phyloP scores from a whole-genome alignment of 2,888 invertebrate species.

The Zaprionus lineosus region DNA sequence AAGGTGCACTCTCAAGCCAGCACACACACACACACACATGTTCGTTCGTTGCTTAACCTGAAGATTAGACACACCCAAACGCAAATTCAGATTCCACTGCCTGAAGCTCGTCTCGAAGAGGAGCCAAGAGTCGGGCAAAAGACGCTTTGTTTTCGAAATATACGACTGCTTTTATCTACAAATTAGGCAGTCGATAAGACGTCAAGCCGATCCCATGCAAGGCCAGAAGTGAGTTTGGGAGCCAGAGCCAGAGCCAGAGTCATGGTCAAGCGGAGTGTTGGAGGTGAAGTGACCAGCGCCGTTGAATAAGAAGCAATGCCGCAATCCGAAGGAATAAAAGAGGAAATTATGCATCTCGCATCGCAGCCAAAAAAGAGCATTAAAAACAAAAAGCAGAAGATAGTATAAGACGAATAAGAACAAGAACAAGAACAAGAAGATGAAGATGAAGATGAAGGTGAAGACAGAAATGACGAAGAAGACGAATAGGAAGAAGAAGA shows the following conservation, averaged over 20 bases:
- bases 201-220: constrained; percentile 12
- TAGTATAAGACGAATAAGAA: too few species aligned
- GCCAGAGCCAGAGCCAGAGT: not conserved
- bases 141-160: constrained; percentile 1
- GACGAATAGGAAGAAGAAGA: too few species aligned
- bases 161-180: not conserved
- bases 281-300: too few species aligned
- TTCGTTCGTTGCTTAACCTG: too few species aligned
- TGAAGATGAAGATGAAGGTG: too few species aligned
- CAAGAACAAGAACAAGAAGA: too few species aligned
- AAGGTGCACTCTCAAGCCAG: too few species aligned
- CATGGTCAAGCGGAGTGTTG: too few species aligned
- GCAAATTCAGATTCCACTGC: not conserved
- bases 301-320: not conserved
- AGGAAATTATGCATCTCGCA: constrained; percentile 38
- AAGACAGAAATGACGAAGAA: too few species aligned
- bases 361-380: constrained; percentile 43
- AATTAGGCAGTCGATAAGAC: constrained; percentile 15
- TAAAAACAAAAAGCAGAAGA: constrained; percentile 32
- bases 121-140: too few species aligned
- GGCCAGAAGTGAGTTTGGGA: constrained; percentile 36
- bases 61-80: too few species aligned
- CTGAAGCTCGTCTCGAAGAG: not conserved
- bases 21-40: too few species aligned
- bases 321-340: constrained; percentile 27